Conservation (phyloP, 2,888 invertebrate species). For the Athalia circularis region DNA sequence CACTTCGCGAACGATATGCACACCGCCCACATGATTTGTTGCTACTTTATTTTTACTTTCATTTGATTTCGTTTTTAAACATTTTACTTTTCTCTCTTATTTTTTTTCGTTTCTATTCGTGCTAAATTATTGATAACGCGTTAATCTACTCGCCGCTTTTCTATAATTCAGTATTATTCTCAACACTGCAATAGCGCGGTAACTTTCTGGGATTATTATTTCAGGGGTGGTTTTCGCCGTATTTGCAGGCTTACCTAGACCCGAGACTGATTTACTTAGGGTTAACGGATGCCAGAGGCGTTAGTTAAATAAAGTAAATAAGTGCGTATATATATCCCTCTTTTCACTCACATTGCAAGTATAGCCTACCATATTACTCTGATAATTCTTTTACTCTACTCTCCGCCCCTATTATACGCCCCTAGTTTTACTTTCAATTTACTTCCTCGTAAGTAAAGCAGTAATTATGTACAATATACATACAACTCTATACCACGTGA, state of each 20-base stretch:
- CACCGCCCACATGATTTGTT: background rate
- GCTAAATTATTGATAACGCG: no score
- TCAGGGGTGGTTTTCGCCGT: no score
- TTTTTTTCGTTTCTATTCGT: no score
- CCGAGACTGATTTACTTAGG: background rate
- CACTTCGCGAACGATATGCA: no score
- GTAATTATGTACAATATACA: no score
- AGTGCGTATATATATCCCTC: conserved; percentile 2
- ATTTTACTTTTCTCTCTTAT: no score
- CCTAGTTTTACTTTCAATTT: conserved; percentile 31
- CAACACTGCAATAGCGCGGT: no score
- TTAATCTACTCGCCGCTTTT: no score
- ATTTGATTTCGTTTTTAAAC: background rate
- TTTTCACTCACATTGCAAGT: background rate
- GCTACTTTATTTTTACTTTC: background rate
- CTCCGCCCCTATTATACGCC: background rate
- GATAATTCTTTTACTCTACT: conserved; percentile 32
- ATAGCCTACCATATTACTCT: background rate
- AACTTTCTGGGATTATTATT: no score
- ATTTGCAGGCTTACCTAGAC: no score
- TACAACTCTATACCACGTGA: no score
- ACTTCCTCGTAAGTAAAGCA: background rate
- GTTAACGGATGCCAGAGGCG: background rate
- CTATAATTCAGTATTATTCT: no score
- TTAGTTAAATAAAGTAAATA: conserved; percentile 13